Base-by-base conservation (phyloP, 92 coral and sea anemone genomes). In the Siderastrea radians region DNA sequence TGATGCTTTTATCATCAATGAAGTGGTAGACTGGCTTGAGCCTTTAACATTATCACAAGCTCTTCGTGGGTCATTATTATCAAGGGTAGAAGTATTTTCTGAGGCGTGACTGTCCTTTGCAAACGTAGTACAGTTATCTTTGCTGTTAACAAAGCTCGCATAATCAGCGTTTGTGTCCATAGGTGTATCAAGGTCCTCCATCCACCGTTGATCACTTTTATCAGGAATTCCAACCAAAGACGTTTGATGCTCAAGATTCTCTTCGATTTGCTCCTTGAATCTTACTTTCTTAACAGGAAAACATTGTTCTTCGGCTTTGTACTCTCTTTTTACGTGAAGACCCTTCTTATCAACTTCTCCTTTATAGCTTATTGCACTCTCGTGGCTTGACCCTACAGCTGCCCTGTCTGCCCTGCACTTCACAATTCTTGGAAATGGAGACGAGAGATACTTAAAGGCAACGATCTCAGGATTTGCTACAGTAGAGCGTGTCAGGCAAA, bases 381-480 rank as follows among this genome's bases (percentile, higher is more conserved):
- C n/a, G 68, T 63, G 73, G 16, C 49, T 68, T 43, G 50, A 68
- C 38, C 38, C 38, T 26, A 26, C 38, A 26, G 38, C 38, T 26
- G 38, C 38, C 38, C 38, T 26, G 38, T 26, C 38, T 26, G 38
- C 38, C 38, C 38, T 65, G 14, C 71, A 44, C 44, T 73, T 82
- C 58, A 52, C 52, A 74, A 81, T 49, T 74, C 91, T 54, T 53
- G 91, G 91, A 52, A 54, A 88, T 15, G 91, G 91, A 49, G 79
- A 64, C 7, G 45, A 52, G 38, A 38, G 17, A 65, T 60, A 88
- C 80, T 44, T 66, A 54, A 49, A 74, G 17, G 82, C 68, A 82
- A 69, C 60, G 49, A 15, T 76, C 12, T 74, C 71, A 2, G 58
- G 59, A 26, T 46, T 46, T 68, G 55, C 50, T 38, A 5, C 67